Evolutionary conservation across 2,113 vertebrate genomes (phyloP).

Genomic region (Pachycephala philippinensis): DNA sequence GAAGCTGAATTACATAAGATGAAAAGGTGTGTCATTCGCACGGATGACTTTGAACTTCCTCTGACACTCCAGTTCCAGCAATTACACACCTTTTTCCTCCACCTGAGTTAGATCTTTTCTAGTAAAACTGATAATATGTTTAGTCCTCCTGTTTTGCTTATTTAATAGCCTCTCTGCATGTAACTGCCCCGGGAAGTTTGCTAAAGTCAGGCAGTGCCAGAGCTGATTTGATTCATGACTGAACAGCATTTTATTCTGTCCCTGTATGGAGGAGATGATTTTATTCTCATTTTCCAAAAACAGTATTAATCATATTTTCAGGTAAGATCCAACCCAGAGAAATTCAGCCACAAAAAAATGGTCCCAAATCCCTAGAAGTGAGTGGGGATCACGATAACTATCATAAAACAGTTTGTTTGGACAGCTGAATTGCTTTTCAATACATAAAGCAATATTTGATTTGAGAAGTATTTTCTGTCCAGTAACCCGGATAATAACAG

Average conservation of each 20-base stretch:
- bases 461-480: neutral
- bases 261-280: neutral
- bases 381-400: neutral
- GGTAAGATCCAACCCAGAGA: neutral
- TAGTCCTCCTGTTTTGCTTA: neutral
- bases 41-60: neutral
- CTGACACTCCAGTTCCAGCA: neutral
- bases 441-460: neutral
- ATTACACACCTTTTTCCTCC: neutral
- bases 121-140: neutral
- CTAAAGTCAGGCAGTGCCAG: neutral
- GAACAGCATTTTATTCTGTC: neutral
- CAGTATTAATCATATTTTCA: neutral
- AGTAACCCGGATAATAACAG: neutral
- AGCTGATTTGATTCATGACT: neutral
- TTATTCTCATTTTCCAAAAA: neutral
- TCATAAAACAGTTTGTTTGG: neutral
- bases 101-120: neutral
- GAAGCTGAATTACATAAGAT: neutral
- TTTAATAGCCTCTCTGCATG: neutral
- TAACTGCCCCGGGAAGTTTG: neutral
- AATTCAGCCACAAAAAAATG: neutral
- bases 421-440: neutral
- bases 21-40: neutral
- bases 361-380: neutral